Evolutionary conservation across 2,113 vertebrate species (phyloP), one percentile per base, ranked within the genome.

Genomic region (Hippotragus niger): DNA sequence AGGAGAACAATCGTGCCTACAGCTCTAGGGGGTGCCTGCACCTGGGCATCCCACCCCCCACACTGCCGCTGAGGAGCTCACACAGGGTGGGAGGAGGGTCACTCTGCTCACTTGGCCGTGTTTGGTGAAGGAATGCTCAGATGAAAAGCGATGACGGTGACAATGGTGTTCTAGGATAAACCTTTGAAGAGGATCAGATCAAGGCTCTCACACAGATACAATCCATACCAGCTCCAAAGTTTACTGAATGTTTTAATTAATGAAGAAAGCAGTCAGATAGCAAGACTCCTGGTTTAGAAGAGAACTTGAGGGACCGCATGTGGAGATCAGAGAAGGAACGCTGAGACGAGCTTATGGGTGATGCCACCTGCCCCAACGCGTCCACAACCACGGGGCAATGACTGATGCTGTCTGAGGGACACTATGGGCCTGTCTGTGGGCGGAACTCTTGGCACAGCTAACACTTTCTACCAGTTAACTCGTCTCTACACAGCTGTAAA

Each of bases 71-170:
- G 14, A 36, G 27, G 80, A 23, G 50, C 80, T 14, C 33, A 4
- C 29, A 10, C 45, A 10, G 27, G 27, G 76, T 2, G 0, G 15
- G 43, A 16, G 23, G 23, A 15, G 27, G 40, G 33, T 9, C 3
- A 11, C 25, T 5, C 14, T 2, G 15, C 2, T 71, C 19, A n/a
- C 15, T 4, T 7, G 10, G 3, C 13, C 52, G 2, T 25, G 80
- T 31, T 36, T 90, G 21, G 5, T n/a, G 14, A 55, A 43, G 62
- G 45, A 88, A 43, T 3, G 3, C 31, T 52, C 80, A 36, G 80
- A 25, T 29, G 43, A 16, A 40, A 60, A 89, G 40, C 36, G 14
- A 36, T 71, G 40, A 14, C 21, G 7, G 31, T 74, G 15, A 76
- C 78, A 40, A 6, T 2, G 1, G 5, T 13, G n/a, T 33, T 29